Base-by-base conservation (phyloP, 1,140 invertebrate genomes). In the Pseudomyrmex cubaensis region DNA sequence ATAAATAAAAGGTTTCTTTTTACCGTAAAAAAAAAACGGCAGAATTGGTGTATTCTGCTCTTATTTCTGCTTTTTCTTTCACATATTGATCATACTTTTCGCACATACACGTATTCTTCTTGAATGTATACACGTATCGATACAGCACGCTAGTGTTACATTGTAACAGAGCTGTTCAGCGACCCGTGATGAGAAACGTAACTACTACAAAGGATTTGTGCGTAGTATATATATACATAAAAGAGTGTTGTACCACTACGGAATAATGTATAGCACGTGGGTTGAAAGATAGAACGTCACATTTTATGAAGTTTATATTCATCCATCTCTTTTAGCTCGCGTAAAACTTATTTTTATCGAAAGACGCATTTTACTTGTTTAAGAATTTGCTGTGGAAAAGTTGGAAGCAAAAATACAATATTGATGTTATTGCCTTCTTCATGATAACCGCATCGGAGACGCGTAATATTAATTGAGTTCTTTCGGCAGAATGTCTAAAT, bases 61-160 rank as follows among this genome's bases (percentile, higher is more conserved):
- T 25, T 25, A 25, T 25, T 25, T 25, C 25, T 25, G 25, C 62
- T 87, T 87, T 20, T 50, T 69, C 72, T 59, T 73, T 57, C 50
- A 44, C 12, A 48, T 89, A 89, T 89, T 74, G 87, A 88, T 89
- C 78, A 59, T 61, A 85, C 20, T 63, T 83, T 80, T 35, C 48
- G 54, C 25, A 59, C 15, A 59, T 48, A 61, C 54, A 17, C 52
- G n/a, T 10, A 62, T 13, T 20, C 44, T 46, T 44, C 35, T 35
- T 35, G 35, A 35, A 48, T 12, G 17, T 56, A n/a, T 4, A 1
- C 54, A 12, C 54, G 50, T 22, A 56, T 67, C 35, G 8, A 9
- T 17, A 75, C 44, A 15, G 1, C 17, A 20, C 5, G 25, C 12
- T 54, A 3, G 54, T 9, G 54, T 17, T 70, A 70, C 35, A 56